Evolutionary conservation across 2,888 invertebrate species (phyloP), one percentile per base, ranked within the genome.

Genomic region (Chrysotoxum bicinctum): DNA sequence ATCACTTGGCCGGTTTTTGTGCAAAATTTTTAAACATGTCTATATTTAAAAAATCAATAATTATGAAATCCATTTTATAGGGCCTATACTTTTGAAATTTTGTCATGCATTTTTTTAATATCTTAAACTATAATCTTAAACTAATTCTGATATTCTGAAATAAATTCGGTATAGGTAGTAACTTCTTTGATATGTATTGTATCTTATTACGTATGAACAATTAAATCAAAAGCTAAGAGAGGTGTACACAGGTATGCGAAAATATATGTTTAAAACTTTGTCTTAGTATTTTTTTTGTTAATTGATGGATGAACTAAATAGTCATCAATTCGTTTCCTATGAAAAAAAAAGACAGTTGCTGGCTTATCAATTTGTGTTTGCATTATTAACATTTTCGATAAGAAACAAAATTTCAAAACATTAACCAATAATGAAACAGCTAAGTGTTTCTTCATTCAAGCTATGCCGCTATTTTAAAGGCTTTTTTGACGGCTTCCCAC

Each of bases 321-420:
- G 23, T 23, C 2, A 50, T 23, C 2, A 50, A 50, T 50, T 23
- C 8, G 0, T 23, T 48, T 48, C 6, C 12, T 48, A 1, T 0
- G 16, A 14, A 40, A 21, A 19, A 54, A 30, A 56, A n/a, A 14
- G 2, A n/a, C 19, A 19, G 2, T 19, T 45, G 16, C 10, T 23
- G 37, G 14, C 14, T 37, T 35, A 37, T 58, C 37, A 23, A 35
- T 37, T 37, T 23, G 8, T 58, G 37, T 37, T 37, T 37, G 23
- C 58, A 40, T 37, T 7, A 43, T 19, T 37, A 14, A 58, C 12
- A 37, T 23, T 58, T 37, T 58, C n/a, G 75, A 75, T 75, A 75
- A 75, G 56, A 66, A 68, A 32, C 16, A 45, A 9, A 45, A 45
- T 45, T 19, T 19, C 1, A 43, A 9, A 54, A 9, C 52, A 52